These are phyloP conservation scores for Heliconius congener DNA, from an alignment of 1,140 invertebrate genomes.

Conservation along the genomic window DNA sequence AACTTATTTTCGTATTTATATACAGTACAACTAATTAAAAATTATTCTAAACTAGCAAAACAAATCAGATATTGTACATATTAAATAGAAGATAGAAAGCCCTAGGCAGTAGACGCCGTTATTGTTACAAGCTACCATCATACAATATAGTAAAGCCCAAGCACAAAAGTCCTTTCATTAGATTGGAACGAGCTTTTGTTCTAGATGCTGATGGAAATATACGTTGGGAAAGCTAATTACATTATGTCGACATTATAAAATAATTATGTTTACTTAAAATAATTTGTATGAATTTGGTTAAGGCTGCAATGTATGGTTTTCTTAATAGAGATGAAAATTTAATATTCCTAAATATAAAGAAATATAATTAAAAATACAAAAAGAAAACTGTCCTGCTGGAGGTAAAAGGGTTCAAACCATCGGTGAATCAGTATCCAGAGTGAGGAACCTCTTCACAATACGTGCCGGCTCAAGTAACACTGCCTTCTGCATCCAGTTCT, in stretches of 20 bases:
- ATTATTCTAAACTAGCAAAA: background rate
- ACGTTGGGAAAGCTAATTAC: background rate
- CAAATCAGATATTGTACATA: background rate
- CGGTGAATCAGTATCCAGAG: no score
- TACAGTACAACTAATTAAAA: background rate
- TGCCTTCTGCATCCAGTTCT: no score
- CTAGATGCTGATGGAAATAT: background rate
- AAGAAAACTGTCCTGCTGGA: no score
- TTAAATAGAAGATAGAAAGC: background rate
- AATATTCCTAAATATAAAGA: no score
- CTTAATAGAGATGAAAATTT: no score
- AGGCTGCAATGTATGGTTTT: background rate
- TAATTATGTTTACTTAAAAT: background rate
- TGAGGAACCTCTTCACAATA: no score
- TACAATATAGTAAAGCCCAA: background rate
- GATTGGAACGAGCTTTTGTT: background rate
- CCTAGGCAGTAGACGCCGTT: background rate
- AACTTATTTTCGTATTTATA: background rate
- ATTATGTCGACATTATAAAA: background rate
- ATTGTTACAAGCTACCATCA: background rate
- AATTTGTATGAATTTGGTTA: constrained; percentile 1
- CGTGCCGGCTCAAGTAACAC: no score
- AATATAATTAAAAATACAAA: no score
- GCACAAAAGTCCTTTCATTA: constrained; percentile 4
- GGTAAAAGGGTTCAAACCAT: no score